A percentile compares a stretch with the other conserved stretches of the same genome.
phyloP scores from a whole-genome alignment of 2,888 invertebrate species.

The Spialia ferax region DNA sequence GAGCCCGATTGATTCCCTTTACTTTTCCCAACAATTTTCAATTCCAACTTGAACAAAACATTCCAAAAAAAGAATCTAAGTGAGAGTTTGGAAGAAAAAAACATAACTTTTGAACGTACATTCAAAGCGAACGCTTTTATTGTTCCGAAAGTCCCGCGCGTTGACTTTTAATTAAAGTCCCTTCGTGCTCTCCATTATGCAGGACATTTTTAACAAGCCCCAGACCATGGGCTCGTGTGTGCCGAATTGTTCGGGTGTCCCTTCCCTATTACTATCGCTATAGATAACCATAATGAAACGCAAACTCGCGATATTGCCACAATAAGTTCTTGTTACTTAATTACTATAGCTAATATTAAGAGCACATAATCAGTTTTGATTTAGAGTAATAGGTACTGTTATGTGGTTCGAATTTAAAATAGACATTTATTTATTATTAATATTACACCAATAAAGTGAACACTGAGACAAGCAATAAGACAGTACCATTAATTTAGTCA shows the following conservation, averaged over 20 bases:
- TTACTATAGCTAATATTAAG: not conserved
- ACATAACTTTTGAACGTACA: constrained; percentile 56
- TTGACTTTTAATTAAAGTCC: constrained; percentile 83
- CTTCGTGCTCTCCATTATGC: constrained; percentile 74
- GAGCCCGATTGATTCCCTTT: not conserved
- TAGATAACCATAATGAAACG: constrained; percentile 10
- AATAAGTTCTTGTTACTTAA: not conserved
- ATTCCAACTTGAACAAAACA: constrained; percentile 7
- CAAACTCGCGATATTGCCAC: not conserved
- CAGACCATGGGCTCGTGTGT: constrained; percentile 49
- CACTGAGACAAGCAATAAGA: too few relatives aligned
- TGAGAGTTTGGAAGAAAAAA: constrained; percentile 32
- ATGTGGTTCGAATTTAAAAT: too few relatives aligned
- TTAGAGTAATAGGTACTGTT: not conserved
- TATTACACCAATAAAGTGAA: too few relatives aligned
- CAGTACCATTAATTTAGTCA: too few relatives aligned
- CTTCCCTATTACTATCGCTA: constrained; percentile 23
- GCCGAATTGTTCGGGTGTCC: constrained; percentile 32
- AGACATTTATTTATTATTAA: too few relatives aligned
- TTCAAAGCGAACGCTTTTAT: constrained; percentile 74
- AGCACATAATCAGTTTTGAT: not conserved
- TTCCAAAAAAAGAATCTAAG: constrained; percentile 49
- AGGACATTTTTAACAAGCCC: constrained; percentile 75
- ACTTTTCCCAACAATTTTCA: constrained; percentile 2
- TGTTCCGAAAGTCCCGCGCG: constrained; percentile 62